These are phyloP conservation scores for Cotesia typhae DNA, from an alignment of 1,140 invertebrate genomes.

Conservation along the genomic window DNA sequence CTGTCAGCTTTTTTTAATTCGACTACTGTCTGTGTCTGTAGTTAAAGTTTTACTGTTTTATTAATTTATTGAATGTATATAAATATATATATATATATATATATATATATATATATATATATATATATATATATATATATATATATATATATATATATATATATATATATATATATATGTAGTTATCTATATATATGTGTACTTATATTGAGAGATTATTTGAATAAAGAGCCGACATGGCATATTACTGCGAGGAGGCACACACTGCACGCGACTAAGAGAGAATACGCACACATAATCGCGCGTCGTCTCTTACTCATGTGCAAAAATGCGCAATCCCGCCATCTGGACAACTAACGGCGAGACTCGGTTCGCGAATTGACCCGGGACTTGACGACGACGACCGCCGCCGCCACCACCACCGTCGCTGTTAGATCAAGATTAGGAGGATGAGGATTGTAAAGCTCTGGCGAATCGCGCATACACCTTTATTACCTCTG, in stretches of 20 bases:
- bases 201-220: no score
- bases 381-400: neutral
- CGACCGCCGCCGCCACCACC: neutral
- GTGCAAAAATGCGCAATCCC: conserved; percentile 26
- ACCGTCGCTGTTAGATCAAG: neutral
- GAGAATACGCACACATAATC: conserved; percentile 9
- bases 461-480: neutral
- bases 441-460: neutral
- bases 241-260: neutral
- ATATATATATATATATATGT: no score
- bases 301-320: conserved; percentile 1
- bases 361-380: conserved; percentile 32
- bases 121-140: no score
- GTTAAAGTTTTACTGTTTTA: no score
- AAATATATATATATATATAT: no score
- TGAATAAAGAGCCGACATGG: no score
- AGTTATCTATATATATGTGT: no score
- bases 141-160: no score
- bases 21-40: no score
- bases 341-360: conserved; percentile 33
- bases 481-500: neutral
- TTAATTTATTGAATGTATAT: no score
- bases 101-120: no score
- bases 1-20: no score
- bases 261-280: neutral